These are phyloP conservation scores for Octonoba sinensis DNA, from an alignment of 2,888 invertebrate species.

Conservation along the genomic window DNA sequence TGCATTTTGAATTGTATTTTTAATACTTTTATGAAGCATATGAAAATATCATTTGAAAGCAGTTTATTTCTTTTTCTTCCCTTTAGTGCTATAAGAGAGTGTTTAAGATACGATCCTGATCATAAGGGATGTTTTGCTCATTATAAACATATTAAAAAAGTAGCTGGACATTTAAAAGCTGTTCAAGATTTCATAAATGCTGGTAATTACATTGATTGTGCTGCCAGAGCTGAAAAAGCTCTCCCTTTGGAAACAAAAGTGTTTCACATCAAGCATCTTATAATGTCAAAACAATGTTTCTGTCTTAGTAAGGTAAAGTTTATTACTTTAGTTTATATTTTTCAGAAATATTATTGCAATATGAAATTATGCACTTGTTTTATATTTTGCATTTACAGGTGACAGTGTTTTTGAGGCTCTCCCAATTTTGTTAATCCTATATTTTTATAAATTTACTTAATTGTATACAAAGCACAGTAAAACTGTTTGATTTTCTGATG, in stretches of 20 bases:
- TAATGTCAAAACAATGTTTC: conserved; percentile 83
- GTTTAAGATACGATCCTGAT: conserved; percentile 96
- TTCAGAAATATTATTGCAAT: too few relatives aligned
- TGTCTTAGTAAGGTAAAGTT: conserved; percentile 75
- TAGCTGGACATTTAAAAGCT: conserved; percentile 81
- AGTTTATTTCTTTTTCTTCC: conserved; percentile 12
- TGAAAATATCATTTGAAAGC: too few relatives aligned
- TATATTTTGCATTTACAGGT: too few relatives aligned
- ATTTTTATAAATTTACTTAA: neutral
- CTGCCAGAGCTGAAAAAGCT: conserved; percentile 77
- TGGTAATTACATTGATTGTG: conserved; percentile 79
- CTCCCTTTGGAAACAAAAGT: conserved; percentile 80
- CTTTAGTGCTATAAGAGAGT: conserved; percentile 90
- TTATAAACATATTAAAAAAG: conserved; percentile 95
- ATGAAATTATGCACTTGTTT: too few relatives aligned
- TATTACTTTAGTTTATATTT: too few relatives aligned
- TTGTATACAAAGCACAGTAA: neutral
- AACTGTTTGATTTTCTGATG: neutral
- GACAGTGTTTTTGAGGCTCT: too few relatives aligned
- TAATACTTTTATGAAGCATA: too few relatives aligned
- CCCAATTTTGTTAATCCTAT: too few relatives aligned
- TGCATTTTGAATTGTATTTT: too few relatives aligned
- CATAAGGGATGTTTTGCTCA: conserved; percentile 95
- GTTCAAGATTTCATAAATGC: conserved; percentile 74
- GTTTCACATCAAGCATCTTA: conserved; percentile 78